Percentiles rank a stretch among this genome's conserved stretches.
Evolutionary conservation across 2,888 invertebrate genomes (phyloP).

Genomic region (Caradrina clavipalpis): DNA sequence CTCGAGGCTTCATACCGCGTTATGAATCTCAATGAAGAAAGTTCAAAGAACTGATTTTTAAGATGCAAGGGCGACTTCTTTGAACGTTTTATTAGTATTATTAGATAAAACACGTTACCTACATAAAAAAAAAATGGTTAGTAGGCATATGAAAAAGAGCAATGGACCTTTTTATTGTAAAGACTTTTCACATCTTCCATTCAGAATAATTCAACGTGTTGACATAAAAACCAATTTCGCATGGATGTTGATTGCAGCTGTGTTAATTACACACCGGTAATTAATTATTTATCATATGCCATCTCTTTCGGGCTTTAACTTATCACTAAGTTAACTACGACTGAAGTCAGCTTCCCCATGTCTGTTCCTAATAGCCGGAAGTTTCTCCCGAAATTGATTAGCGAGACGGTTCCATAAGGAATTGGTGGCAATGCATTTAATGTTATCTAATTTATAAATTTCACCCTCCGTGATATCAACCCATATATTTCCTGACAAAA

Average conservation of each 20-base stretch:
- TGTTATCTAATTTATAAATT: conserved; percentile 73
- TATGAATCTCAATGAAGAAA: conserved; percentile 56
- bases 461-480: conserved; percentile 54
- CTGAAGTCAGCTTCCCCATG: conserved; percentile 14
- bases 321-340: conserved; percentile 4
- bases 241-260: conserved; percentile 22
- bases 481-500: conserved; percentile 64
- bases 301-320: conserved; percentile 9
- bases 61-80: conserved; percentile 7
- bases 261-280: conserved; percentile 16
- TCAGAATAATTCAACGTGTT: conserved; percentile 4
- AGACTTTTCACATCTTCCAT: conserved; percentile 4
- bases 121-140: not conserved
- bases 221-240: conserved; percentile 1
- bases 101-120: not conserved
- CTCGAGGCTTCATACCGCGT: conserved; percentile 57
- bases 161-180: too few species aligned
- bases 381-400: conserved; percentile 55
- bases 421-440: conserved; percentile 66
- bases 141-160: not conserved
- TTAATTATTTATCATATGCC: conserved; percentile 2
- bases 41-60: conserved; percentile 45
- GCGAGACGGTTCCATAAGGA: conserved; percentile 57
- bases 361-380: conserved; percentile 48
- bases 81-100: not conserved